phyloP scores from a whole-genome alignment of 2,888 invertebrate genomes.

The Xestobium rufovillosum region DNA sequence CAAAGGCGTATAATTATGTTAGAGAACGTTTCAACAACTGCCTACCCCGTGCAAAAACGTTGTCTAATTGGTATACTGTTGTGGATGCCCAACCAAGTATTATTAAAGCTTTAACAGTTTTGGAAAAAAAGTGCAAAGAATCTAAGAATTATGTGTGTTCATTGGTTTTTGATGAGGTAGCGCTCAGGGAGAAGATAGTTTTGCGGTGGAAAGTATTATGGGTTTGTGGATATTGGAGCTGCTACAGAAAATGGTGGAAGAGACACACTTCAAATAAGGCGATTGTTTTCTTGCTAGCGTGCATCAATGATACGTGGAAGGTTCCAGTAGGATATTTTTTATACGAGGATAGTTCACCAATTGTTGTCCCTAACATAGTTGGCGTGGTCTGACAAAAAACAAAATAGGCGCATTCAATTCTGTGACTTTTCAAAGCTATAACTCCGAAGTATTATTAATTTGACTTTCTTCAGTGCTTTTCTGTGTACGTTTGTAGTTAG shows the following conservation, averaged over 20 bases:
- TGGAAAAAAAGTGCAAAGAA: not conserved
- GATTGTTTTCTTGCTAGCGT: not conserved
- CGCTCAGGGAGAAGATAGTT: not conserved
- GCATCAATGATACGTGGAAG: conserved; percentile 1
- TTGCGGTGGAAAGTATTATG: not conserved
- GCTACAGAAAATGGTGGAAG: not conserved
- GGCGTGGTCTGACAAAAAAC: no score
- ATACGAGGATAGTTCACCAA: no score
- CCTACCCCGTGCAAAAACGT: not conserved
- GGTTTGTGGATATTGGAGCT: not conserved
- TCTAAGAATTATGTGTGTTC: not conserved
- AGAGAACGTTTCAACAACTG: not conserved
- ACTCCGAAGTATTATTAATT: no score
- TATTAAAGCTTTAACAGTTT: not conserved
- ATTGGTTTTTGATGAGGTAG: not conserved
- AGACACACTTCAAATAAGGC: not conserved
- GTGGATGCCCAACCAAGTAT: not conserved
- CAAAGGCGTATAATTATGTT: conserved; percentile 3
- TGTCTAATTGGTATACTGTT: not conserved
- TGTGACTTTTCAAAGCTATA: no score
- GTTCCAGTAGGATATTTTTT: not conserved
- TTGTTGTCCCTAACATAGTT: no score
- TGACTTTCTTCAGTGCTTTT: no score
- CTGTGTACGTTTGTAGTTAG: no score
- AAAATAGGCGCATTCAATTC: no score